Evolutionary conservation across 2,113 vertebrate genomes (phyloP), one percentile per base, ranked within the genome.

Genomic region (Steatornis caripensis): DNA sequence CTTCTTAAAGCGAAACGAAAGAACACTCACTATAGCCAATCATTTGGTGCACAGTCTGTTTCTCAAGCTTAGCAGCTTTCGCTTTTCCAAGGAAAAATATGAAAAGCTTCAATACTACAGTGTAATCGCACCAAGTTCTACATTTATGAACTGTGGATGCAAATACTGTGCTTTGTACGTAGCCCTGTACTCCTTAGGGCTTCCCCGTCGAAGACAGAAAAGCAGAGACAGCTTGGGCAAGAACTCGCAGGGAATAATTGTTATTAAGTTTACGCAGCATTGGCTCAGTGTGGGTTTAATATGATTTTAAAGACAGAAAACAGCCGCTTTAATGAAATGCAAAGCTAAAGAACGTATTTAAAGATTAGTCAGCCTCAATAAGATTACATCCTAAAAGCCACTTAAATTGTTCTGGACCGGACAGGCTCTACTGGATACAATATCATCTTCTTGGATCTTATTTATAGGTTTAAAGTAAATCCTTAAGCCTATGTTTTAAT

Each of bases 351-450:
- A 89, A 94, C 34, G 1, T 95, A 96, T 84, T 96, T 96, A 84
- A 95, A 95, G 94, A 96, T 96, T 85, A 97, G 77, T 71, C 77
- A 94, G 61, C 29, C 53, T 76, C 91, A 93, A 69, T 82, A 89
- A 94, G 94, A 96, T 96, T 94, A 95, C 77, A 82, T 91, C 61
- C 48, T 93, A 89, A 93, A 96, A 96, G 84, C 91, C 94, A 97
- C 84, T 96, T 96, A 95, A 96, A 96, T 87, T 91, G 64, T 89
- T 94, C 81, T 76, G 93, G 70, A 84, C 84, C 91, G 87, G 74
- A 85, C 66, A 94, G 65, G 80, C 69, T 95, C 65, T 60, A 64
- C 72, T 87, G 41, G 81, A 91, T 93, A 82, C 53, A 76, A 34
- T 91, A 89, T n/a, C 2, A 76, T 94, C 93, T 95, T 93, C 74